phyloP scores from a whole-genome alignment of 2,888 invertebrate species.

The Sinohyriopsis cumingii region DNA sequence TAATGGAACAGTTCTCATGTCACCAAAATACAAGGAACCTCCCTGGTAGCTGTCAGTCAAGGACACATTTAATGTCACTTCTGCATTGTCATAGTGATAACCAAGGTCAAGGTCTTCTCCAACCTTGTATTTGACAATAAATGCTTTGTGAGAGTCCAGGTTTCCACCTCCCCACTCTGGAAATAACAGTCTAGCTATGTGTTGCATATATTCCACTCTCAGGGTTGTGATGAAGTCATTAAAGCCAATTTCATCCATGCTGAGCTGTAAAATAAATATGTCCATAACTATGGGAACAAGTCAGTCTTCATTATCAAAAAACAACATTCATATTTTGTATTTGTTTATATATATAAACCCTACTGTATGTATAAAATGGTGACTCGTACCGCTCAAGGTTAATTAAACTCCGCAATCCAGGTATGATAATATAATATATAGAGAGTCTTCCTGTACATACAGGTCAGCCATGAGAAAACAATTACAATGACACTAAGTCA shows the following conservation, averaged over 20 bases:
- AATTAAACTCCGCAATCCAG: too few species aligned
- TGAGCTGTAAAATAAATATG: constrained; percentile 55
- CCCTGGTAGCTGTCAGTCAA: constrained; percentile 66
- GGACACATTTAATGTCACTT: constrained; percentile 72
- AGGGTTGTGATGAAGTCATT: constrained; percentile 68
- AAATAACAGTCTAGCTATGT: constrained; percentile 65
- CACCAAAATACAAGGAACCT: constrained; percentile 71
- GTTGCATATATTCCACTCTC: constrained; percentile 66
- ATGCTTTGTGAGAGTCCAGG: constrained; percentile 73
- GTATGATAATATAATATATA: not conserved
- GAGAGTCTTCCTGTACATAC: too few species aligned
- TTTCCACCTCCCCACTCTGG: constrained; percentile 67
- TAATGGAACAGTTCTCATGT: constrained; percentile 55
- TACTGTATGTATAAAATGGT: too few species aligned
- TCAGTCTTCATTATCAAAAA: not conserved
- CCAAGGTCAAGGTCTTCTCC: constrained; percentile 69
- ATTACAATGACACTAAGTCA: too few species aligned
- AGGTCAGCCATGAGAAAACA: too few species aligned
- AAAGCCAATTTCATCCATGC: constrained; percentile 72
- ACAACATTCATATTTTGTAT: not conserved
- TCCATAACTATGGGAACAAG: not conserved
- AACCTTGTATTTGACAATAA: constrained; percentile 70
- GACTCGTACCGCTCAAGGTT: too few species aligned
- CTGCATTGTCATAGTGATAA: constrained; percentile 73
- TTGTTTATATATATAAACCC: not conserved